A percentile compares a stretch with the other conserved stretches of the same genome.
Evolutionary conservation across 2,888 invertebrate species (phyloP).

Genomic region (Pristionchus arcanus): DNA sequence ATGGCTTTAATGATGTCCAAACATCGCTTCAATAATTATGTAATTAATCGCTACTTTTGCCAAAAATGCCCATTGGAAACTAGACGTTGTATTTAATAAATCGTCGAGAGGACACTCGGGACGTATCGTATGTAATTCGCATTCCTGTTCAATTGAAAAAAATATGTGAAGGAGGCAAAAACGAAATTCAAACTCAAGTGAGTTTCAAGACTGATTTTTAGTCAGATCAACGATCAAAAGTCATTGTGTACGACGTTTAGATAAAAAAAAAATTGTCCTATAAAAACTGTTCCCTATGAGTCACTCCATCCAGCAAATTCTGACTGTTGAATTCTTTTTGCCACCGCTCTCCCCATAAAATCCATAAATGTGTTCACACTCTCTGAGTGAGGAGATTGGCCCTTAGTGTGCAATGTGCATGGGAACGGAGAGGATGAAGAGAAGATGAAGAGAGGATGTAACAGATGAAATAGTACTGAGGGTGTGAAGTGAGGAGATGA

Average conservation of each 20-base stretch:
- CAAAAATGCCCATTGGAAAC: too few relatives aligned
- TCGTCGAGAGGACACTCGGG: too few relatives aligned
- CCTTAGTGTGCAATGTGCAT: slow-evolving; percentile 3
- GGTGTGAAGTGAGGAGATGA: not conserved
- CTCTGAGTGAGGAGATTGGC: not conserved
- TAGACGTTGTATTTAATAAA: too few relatives aligned
- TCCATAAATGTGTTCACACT: slow-evolving; percentile 25
- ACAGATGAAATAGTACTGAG: slow-evolving; percentile 21
- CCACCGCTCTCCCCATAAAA: not conserved
- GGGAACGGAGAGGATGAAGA: not conserved
- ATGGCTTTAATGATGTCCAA: too few relatives aligned
- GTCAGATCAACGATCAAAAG: too few relatives aligned
- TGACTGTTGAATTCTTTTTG: not conserved
- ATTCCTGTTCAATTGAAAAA: too few relatives aligned
- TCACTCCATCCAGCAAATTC: not conserved
- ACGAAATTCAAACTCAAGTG: not conserved
- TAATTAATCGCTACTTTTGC: too few relatives aligned
- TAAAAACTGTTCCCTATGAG: not conserved
- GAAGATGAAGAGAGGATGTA: not conserved
- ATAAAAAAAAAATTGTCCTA: too few relatives aligned
- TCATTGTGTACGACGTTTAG: too few relatives aligned
- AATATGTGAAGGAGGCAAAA: not conserved
- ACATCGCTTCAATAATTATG: too few relatives aligned
- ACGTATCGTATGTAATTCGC: too few relatives aligned
- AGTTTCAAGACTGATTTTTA: not conserved